Evolutionary conservation across 1,140 invertebrate species (phyloP).

Genomic region (Oryctes rhinoceros): DNA sequence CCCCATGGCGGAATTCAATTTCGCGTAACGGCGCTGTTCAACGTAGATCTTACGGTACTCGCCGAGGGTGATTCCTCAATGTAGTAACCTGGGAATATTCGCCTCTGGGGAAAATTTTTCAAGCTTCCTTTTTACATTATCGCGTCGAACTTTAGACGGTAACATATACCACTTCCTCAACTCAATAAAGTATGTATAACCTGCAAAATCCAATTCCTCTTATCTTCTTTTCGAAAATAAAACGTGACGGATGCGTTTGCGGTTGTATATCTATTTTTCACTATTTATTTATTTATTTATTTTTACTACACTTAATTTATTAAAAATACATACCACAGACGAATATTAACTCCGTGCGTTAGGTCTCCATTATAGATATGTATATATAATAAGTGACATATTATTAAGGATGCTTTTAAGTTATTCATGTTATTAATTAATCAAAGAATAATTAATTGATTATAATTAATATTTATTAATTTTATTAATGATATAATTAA

Average conservation of each 20-base stretch:
- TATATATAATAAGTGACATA: too few species aligned
- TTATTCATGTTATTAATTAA: too few species aligned
- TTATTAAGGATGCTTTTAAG: too few species aligned
- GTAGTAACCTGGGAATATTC: background rate
- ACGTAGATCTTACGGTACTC: background rate
- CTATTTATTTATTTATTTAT: too few species aligned
- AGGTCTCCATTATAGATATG: background rate
- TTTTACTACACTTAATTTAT: too few species aligned
- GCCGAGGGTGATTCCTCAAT: background rate
- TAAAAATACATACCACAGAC: too few species aligned
- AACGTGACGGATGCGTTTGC: background rate
- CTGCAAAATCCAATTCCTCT: background rate
- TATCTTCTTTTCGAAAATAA: background rate
- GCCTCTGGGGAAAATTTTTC: background rate
- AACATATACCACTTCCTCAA: background rate
- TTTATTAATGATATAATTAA: too few species aligned
- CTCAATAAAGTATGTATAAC: constrained; percentile 19
- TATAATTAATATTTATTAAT: too few species aligned
- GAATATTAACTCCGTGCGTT: background rate
- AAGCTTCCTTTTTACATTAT: background rate
- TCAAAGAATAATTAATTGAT: too few species aligned
- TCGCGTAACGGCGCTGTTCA: background rate
- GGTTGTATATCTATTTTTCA: too few species aligned
- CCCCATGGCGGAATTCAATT: background rate
- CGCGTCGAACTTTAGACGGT: background rate